Evolutionary conservation across 2,797 vertebrate species (phyloP), one percentile per base, ranked within the genome.

Genomic region (Syncerus caffer): DNA sequence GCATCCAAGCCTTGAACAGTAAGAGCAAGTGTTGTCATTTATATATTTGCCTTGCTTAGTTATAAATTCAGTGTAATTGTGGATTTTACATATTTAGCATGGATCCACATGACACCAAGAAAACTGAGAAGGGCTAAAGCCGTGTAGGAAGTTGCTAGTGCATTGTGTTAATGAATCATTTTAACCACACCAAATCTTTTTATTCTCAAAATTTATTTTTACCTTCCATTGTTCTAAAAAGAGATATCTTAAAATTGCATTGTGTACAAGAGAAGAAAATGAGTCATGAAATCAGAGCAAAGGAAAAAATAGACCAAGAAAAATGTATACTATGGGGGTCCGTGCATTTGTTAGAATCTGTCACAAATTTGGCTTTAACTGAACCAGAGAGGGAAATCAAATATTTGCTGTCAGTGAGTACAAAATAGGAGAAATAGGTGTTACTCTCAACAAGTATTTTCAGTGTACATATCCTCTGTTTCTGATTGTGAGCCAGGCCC

Each of bases 181-280:
- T 93, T 86, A 96, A 89, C 51, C 53, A 95, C 45, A 91, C 71
- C 60, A 85, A 67, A 84, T 67, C 85, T 91, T 93, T 93, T 85
- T 90, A 91, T 95, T 86, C 58, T 95, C 60, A 85, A 19, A 95
- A 45, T 94, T 90, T 97, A 96, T 97, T 98, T 97, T 89, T 97
- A 82, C 74, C 42, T 95, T 89, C 31, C 51, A 84, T 87, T 95
- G 79, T 96, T 97, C 95, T 80, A 93, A 96, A 96, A 93, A 62
- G 8, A 97, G 64, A 92, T 83, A 29, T 78, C 88, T 96, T 97
- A 82, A 98, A 97, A 96, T 96, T 93, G 14, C 83, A 47, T 57
- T 42, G 85, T 86, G 25, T 38, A 76, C 83, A 80, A 78, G 78
- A 93, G 90, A 93, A 96, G 90, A 84, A 97, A 97, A 94, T 89